Conservation (phyloP, 2,797 vertebrate genomes). For the Mus caroli region DNA sequence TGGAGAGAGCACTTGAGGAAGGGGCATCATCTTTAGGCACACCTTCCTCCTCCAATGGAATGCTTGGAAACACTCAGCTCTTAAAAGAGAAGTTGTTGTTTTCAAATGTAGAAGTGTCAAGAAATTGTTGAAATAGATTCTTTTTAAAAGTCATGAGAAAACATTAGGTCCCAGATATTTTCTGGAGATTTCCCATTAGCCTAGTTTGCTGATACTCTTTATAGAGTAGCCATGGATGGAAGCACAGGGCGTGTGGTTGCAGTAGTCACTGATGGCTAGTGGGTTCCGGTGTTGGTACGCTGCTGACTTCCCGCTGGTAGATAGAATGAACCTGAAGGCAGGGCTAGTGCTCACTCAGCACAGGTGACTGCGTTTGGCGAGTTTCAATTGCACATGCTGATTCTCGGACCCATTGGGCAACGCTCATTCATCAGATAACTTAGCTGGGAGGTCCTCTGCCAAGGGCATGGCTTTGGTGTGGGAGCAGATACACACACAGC, state of each 20-base stretch:
- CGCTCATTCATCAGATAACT: not conserved
- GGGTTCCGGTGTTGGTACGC: not conserved
- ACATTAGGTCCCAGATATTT: not conserved
- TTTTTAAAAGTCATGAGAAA: slow-evolving; percentile 52
- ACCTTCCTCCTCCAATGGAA: not conserved
- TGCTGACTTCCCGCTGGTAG: not conserved
- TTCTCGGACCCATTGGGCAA: not conserved
- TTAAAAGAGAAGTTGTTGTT: slow-evolving; percentile 14
- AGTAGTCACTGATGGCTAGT: not conserved
- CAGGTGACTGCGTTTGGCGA: not conserved
- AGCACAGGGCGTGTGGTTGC: not conserved
- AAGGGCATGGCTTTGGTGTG: not conserved
- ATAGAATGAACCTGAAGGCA: not conserved
- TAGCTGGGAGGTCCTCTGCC: not conserved
- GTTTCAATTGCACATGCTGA: not conserved
- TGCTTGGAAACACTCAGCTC: not conserved
- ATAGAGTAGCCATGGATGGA: not conserved
- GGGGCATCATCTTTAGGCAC: not conserved
- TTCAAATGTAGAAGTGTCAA: slow-evolving; percentile 36
- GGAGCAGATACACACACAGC: not conserved
- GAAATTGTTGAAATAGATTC: not conserved
- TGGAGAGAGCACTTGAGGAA: not conserved
- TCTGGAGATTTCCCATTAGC: not conserved
- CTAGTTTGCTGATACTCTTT: not conserved
- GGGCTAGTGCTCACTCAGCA: not conserved